A percentile compares a stretch with the other conserved stretches of the same genome.
phyloP scores from a whole-genome alignment of 2,797 vertebrate species.

The Lates japonicus region DNA sequence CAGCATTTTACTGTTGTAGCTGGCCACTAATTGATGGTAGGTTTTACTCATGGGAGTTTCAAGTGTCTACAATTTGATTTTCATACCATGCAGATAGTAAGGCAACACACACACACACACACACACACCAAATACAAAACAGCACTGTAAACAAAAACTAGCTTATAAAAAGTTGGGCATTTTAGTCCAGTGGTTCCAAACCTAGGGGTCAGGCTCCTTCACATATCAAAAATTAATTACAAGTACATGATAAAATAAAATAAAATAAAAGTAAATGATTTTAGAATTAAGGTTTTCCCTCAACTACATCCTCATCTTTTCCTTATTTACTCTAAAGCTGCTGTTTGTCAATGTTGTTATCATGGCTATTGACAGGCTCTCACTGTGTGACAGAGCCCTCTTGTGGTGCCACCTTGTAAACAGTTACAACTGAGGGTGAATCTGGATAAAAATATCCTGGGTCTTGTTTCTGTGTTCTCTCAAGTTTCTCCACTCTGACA shows the following conservation, averaged over 20 bases:
- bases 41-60: neutral
- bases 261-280: too few relatives aligned
- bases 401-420: slow-evolving; percentile 58
- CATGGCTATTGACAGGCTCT: neutral
- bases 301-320: too few relatives aligned
- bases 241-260: too few relatives aligned
- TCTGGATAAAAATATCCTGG: neutral
- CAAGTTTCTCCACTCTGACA: neutral
- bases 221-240: neutral
- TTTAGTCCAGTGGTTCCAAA: neutral
- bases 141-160: too few relatives aligned
- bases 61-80: neutral
- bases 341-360: neutral
- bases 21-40: too few relatives aligned
- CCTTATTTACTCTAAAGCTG: too few relatives aligned
- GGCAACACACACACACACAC: neutral
- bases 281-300: too few relatives aligned
- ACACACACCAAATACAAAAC: too few relatives aligned
- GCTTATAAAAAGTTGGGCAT: neutral
- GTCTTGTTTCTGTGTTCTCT: neutral
- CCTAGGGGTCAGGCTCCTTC: neutral
- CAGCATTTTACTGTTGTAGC: too few relatives aligned
- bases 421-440: neutral
- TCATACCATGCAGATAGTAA: neutral
- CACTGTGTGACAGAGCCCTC: slow-evolving; percentile 63